These are phyloP conservation scores for Hypanus sabinus DNA, from an alignment of 2,113 vertebrate genomes.

Conservation along the genomic window DNA sequence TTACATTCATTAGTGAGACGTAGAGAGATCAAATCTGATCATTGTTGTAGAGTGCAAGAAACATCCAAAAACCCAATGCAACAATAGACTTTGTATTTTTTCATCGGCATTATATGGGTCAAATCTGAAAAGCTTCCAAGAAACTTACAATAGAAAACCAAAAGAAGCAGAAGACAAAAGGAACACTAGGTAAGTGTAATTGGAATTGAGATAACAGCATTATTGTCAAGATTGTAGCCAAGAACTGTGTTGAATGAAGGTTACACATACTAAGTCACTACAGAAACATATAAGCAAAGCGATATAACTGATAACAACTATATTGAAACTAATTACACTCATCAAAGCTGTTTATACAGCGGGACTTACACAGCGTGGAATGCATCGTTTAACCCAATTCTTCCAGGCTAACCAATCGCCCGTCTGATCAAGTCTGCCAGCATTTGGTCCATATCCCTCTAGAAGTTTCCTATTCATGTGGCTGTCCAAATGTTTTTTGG, in stretches of 20 bases:
- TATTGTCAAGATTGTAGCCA: background rate
- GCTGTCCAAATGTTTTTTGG: too few species aligned
- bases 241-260: background rate
- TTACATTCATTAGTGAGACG: background rate
- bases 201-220: background rate
- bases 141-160: background rate
- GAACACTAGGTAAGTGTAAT: too few species aligned
- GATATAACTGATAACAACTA: background rate
- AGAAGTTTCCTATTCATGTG: too few species aligned
- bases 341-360: background rate
- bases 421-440: too few species aligned
- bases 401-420: too few species aligned
- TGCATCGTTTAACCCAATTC: too few species aligned
- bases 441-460: too few species aligned
- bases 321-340: background rate
- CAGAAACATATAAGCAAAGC: too few species aligned
- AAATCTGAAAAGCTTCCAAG: background rate
- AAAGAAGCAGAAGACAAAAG: background rate
- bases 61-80: background rate
- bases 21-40: background rate
- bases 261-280: background rate
- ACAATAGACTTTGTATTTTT: background rate
- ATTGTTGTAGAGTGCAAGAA: background rate
- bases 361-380: too few species aligned
- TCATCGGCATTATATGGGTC: background rate